Evolutionary conservation across 2,113 vertebrate genomes (phyloP).

Genomic region (Eclectus roratus): DNA sequence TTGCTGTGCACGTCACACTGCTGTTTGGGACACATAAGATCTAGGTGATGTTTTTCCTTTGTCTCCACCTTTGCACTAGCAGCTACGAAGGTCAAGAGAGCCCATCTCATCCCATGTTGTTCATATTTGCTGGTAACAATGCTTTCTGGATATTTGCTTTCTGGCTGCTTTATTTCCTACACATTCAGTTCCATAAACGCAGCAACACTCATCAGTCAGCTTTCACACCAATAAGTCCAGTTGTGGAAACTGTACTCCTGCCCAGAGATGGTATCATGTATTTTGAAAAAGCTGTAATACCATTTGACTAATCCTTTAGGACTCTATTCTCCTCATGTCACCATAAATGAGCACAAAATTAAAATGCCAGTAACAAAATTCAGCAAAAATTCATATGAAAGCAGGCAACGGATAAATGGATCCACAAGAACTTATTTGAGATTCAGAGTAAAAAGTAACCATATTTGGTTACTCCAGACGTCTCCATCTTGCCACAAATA

Average conservation of each 20-base stretch:
- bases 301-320: background rate
- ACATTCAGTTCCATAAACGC: background rate
- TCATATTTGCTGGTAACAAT: background rate
- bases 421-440: background rate
- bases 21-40: accelerated
- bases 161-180: background rate
- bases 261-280: background rate
- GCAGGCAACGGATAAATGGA: background rate
- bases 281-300: background rate
- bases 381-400: background rate
- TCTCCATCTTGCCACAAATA: background rate
- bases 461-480: background rate
- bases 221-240: background rate
- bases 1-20: accelerated
- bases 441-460: background rate
- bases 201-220: background rate
- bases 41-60: background rate
- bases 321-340: background rate
- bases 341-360: background rate
- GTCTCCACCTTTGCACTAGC: background rate
- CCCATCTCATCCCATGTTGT: background rate
- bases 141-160: background rate
- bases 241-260: background rate
- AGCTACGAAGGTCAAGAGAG: background rate
- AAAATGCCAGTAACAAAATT: background rate